Evolutionary conservation across 1,140 invertebrate genomes (phyloP), one percentile per base, ranked within the genome.

Genomic region (Zaprionus inermis): DNA sequence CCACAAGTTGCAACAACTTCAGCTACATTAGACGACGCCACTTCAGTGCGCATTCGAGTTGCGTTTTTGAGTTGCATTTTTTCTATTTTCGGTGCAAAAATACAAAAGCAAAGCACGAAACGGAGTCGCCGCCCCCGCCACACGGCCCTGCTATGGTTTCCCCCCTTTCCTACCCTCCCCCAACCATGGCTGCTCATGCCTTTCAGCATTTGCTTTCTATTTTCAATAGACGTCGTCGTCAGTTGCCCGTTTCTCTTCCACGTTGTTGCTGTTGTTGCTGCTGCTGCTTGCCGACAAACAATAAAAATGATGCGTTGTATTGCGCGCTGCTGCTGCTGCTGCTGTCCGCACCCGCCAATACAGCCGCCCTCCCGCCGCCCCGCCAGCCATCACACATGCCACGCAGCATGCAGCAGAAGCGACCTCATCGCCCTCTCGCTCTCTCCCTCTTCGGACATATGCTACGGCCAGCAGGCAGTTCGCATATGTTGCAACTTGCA

Each of bases 221-320:
- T 83, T 88, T 89, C 83, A 86, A 86, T 86, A 86, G 83, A 88
- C 83, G 77, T 78, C 66, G 72, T 65, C 68, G 60, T 66, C 73
- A 66, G 58, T 69, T 73, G 71, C 71, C 57, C 56, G 71, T 71
- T 66, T 61, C 24, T 54, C 34, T 36, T 70, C 14, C 5, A 44
- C 28, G 46, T 58, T 58, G 60, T 32, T 67, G 74, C 58, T 75
- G 72, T 49, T 67, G 76, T 34, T 71, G 74, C 22, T 79, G 58
- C 64, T 76, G 65, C 38, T 67, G 72, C 46, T 73, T 68, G 83
- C 82, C 83, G 84, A 83, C 83, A 86, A 86, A 86, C 84, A 88
- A 88, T 88, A 88, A 88, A 88, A 88, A 88, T 88, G 83, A 88
- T 88, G 83, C 83, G 83, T 88, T 88, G 84, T 79, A 79, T 88